Conservation (phyloP, 2,113 vertebrate species). For the Motacilla alba region DNA sequence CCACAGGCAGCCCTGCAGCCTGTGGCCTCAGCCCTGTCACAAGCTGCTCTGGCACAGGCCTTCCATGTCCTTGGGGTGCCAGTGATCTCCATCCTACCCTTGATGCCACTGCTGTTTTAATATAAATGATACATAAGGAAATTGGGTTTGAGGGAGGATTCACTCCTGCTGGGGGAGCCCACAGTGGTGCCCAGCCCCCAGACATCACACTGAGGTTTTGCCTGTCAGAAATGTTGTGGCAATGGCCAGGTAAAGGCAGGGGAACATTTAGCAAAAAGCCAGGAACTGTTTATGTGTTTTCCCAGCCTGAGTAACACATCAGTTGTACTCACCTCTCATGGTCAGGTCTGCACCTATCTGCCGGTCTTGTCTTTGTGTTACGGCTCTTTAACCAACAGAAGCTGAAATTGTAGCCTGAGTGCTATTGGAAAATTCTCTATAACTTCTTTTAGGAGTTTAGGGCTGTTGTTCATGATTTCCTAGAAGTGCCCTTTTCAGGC, state of each 20-base stretch:
- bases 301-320: neutral
- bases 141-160: neutral
- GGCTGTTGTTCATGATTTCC: neutral
- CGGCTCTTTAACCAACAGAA: neutral
- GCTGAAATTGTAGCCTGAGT: neutral
- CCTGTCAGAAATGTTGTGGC: neutral
- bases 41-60: neutral
- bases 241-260: neutral
- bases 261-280: neutral
- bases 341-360: neutral
- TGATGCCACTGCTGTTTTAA: neutral
- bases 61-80: neutral
- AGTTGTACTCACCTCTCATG: rapidly evolving
- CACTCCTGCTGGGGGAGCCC: neutral
- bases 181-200: neutral
- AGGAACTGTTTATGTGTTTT: neutral
- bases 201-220: neutral
- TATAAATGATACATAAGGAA: rapidly evolving
- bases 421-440: neutral
- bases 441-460: neutral
- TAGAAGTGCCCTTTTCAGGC: neutral
- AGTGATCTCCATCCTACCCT: neutral
- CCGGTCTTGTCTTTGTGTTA: neutral
- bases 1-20: neutral
- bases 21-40: neutral